phyloP scores from a whole-genome alignment of 1,140 invertebrate genomes.

The Drosophila nikananu region DNA sequence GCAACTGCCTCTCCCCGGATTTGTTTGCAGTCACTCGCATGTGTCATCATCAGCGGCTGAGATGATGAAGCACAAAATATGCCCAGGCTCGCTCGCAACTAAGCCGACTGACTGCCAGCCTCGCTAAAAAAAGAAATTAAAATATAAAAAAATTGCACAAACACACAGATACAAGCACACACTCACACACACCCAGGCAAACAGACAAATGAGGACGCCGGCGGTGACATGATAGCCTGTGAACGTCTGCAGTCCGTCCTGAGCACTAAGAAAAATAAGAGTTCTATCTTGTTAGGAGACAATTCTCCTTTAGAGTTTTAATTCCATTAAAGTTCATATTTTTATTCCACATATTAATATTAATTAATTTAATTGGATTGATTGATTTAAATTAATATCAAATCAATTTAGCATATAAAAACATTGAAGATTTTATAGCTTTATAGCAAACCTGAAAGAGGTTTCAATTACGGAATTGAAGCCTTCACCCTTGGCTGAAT shows the following conservation, averaged over 20 bases:
- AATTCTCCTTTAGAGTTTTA: background rate
- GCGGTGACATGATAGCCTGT: constrained; percentile 78
- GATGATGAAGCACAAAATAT: constrained; percentile 76
- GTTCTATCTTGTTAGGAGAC: too few relatives aligned
- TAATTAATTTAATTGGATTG: background rate
- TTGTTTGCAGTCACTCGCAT: constrained; percentile 80
- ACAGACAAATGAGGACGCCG: constrained; percentile 77
- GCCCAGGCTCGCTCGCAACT: constrained; percentile 68
- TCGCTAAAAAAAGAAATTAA: constrained; percentile 53
- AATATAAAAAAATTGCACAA: constrained; percentile 49
- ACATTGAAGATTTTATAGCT: background rate
- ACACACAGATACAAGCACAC: constrained; percentile 34
- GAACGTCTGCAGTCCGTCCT: constrained; percentile 52
- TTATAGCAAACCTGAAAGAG: background rate
- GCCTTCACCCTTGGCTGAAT: background rate
- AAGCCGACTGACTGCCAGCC: constrained; percentile 58
- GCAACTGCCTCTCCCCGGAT: constrained; percentile 30
- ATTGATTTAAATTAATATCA: background rate
- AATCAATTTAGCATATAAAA: background rate
- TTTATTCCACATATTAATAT: background rate
- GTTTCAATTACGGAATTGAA: background rate
- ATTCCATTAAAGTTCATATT: background rate
- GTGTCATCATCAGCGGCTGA: constrained; percentile 72
- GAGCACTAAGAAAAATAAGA: constrained; percentile 21
- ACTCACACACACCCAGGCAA: constrained; percentile 54